These are phyloP conservation scores for Apolygus lucorum DNA, from an alignment of 1,140 invertebrate genomes.

Conservation along the genomic window DNA sequence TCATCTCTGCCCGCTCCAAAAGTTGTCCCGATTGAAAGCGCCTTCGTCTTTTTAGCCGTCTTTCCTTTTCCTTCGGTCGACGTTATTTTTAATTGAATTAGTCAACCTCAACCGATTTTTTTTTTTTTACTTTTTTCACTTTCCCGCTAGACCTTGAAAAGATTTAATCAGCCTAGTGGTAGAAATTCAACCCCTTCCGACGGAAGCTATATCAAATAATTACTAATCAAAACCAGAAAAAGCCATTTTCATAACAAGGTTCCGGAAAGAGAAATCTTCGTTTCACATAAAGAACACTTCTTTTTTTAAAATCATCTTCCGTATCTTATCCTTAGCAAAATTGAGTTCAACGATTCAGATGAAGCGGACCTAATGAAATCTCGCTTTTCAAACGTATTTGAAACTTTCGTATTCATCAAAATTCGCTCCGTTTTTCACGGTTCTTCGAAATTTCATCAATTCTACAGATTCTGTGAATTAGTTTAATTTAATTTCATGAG, in stretches of 20 bases:
- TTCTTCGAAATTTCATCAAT: no score
- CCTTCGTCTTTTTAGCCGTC: background rate
- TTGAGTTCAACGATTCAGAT: no score
- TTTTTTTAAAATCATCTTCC: no score
- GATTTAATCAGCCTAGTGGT: constrained; percentile 3
- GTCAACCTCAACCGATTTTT: constrained; percentile 9
- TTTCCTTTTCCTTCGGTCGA: constrained; percentile 4
- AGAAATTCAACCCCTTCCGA: background rate
- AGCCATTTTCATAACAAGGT: background rate
- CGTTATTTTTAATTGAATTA: constrained; percentile 17
- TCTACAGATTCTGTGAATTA: no score
- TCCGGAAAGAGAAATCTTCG: no score
- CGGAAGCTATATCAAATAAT: background rate
- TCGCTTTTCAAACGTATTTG: no score
- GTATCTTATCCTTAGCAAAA: no score
- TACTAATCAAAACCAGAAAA: background rate
- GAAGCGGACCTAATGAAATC: no score
- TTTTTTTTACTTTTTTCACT: background rate
- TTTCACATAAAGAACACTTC: no score
- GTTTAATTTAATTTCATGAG: no score
- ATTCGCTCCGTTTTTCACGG: no score
- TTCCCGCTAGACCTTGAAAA: constrained; percentile 3
- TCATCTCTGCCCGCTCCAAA: constrained; percentile 10
- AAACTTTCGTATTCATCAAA: no score
- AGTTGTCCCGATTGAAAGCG: constrained; percentile 12